Evolutionary conservation across 1,140 invertebrate genomes (phyloP), one percentile per base, ranked within the genome.

Genomic region (Macrotrachela quadricornifera): DNA sequence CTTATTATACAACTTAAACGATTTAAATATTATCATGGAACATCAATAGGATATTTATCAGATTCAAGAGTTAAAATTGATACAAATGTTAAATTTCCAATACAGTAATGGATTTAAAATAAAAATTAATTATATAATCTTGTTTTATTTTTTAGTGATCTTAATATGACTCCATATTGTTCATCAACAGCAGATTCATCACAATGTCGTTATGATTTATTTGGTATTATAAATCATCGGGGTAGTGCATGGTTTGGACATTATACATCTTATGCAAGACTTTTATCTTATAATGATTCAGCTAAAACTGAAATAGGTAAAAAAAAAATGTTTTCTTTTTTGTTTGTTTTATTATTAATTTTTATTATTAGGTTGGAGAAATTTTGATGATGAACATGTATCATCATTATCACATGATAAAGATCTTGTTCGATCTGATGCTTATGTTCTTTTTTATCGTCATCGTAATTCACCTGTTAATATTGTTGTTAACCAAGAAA

Each of bases 211-310:
- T 53, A 49, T 49, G 38, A 46, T n/a, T 18, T 49, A n/a, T 43
- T 44, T 49, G 47, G 39, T 6, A 41, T 57, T 15, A n/a, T 55
- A 10, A 88, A 88, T 67, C 86, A 91, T 67, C 85, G 80, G 63
- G 86, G 86, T 38, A 82, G 81, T 0, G 81, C 90, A 78, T 81
- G 86, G 59, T 79, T 80, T 4, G 85, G 86, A 0, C 86, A 91
- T 68, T 91, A 70, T 71, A 65, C 30, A 18, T 49, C 21, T 21
- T 53, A 10, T 48, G 45, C 51, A 30, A 30, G 21, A 30, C 21
- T 30, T 30, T 8, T 30, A 30, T 30, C 21, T 30, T 8, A 2
- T 30, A 30, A 30, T 30, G 21, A 30, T 30, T 30, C 21, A 30
- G 21, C 21, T 30, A 30, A 30, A 30, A 30, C 21, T 30, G 21